phyloP scores from a whole-genome alignment of 2,888 invertebrate genomes.

The Lepidonotus clava region DNA sequence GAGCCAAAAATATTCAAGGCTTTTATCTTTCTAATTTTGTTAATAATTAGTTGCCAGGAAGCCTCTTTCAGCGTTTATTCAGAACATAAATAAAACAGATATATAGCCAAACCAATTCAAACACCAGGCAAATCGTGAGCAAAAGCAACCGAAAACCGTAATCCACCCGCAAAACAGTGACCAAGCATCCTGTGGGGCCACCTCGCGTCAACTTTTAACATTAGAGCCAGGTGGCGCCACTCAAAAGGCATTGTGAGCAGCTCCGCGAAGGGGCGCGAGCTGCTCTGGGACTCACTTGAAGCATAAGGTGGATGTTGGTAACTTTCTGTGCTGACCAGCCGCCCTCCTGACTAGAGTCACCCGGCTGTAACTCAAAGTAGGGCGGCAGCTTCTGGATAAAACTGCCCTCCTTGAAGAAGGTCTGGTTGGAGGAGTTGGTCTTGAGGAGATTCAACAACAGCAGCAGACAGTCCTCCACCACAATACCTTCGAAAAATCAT shows the following conservation, averaged over 20 bases:
- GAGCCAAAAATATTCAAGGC: no score
- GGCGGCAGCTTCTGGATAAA: conserved; percentile 94
- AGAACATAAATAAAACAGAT: no score
- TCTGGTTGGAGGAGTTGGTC: conserved; percentile 98
- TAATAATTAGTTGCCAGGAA: no score
- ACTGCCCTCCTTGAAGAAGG: conserved; percentile 98
- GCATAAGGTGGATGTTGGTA: conserved; percentile 94
- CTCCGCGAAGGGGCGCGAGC: background rate
- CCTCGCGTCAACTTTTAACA: background rate
- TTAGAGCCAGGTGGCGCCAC: background rate
- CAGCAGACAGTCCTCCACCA: conserved; percentile 97
- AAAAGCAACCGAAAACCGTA: background rate
- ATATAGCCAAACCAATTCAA: no score
- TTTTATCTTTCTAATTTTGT: no score
- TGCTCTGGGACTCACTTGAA: conserved; percentile 85
- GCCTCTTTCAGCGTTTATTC: no score
- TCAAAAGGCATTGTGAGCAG: background rate
- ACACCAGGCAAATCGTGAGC: no score
- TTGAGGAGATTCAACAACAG: conserved; percentile 95
- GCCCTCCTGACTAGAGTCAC: conserved; percentile 69
- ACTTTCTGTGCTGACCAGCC: conserved; percentile 97
- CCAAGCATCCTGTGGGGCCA: background rate
- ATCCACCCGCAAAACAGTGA: conserved; percentile 11
- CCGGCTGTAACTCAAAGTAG: conserved; percentile 85
- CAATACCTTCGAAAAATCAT: conserved; percentile 84